These are phyloP conservation scores for Nineta flava DNA, from an alignment of 2,888 invertebrate species.

Conservation along the genomic window DNA sequence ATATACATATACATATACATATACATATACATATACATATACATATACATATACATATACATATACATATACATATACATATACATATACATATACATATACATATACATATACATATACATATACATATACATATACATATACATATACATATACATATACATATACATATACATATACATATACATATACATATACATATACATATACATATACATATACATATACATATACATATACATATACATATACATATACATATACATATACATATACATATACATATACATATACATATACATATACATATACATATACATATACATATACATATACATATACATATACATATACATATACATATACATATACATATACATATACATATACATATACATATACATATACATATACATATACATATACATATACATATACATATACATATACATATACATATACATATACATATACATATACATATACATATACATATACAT, in stretches of 20 bases:
- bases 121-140: neutral
- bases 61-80: too few relatives aligned
- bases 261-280: neutral
- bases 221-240: neutral
- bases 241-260: neutral
- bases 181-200: neutral
- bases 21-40: neutral
- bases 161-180: neutral
- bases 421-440: neutral
- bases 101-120: neutral
- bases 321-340: neutral
- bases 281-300: neutral
- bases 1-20: neutral
- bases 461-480: neutral
- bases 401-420: slow-evolving; percentile 2
- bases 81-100: too few relatives aligned
- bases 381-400: too few relatives aligned
- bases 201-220: slow-evolving; percentile 2
- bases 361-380: neutral
- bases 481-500: neutral
- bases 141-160: neutral
- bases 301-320: slow-evolving; percentile 2
- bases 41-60: neutral
- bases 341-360: neutral
- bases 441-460: neutral